Percentiles rank a stretch among this genome's conserved stretches.
Evolutionary conservation across 92 coral and sea anemone species (phyloP).

Genomic region (Diadumene lineata): DNA sequence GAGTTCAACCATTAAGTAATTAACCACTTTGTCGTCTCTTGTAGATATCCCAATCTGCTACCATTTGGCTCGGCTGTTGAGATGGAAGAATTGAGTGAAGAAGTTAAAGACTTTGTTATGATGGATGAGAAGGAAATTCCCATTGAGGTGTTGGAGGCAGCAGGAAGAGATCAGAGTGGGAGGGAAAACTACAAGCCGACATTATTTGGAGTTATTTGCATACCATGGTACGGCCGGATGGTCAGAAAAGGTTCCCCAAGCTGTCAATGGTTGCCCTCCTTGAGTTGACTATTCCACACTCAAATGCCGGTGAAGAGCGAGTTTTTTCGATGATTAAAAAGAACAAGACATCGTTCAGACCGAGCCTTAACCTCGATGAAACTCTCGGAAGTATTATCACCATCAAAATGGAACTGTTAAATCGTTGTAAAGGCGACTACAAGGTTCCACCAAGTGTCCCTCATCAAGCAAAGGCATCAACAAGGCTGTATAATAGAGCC

Average conservation of each 20-base stretch:
- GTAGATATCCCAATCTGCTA: slow-evolving; percentile 63
- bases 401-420: slow-evolving; percentile 51
- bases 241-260: slow-evolving; percentile 42
- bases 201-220: slow-evolving; percentile 46
- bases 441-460: slow-evolving; percentile 37
- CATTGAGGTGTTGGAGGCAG: background rate
- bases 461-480: slow-evolving; percentile 46
- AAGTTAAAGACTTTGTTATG: slow-evolving; percentile 42
- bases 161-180: background rate
- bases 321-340: slow-evolving; percentile 53
- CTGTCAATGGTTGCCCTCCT: slow-evolving; percentile 33
- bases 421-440: slow-evolving; percentile 23
- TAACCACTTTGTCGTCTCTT: too few relatives aligned
- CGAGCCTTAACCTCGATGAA: slow-evolving; percentile 44
- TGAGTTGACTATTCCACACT: slow-evolving; percentile 62
- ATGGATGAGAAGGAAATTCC: slow-evolving; percentile 24
- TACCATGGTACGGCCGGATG: slow-evolving; percentile 47
- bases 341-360: slow-evolving; percentile 58
- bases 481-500: slow-evolving; percentile 49
- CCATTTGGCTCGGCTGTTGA: slow-evolving; percentile 47
- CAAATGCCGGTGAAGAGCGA: slow-evolving; percentile 62
- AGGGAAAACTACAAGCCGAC: slow-evolving; percentile 34
- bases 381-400: slow-evolving; percentile 52
- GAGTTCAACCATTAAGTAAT: too few relatives aligned
- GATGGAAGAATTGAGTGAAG: slow-evolving; percentile 43